Conservation (phyloP, 1,140 invertebrate species). For the Fopius arisanus region DNA sequence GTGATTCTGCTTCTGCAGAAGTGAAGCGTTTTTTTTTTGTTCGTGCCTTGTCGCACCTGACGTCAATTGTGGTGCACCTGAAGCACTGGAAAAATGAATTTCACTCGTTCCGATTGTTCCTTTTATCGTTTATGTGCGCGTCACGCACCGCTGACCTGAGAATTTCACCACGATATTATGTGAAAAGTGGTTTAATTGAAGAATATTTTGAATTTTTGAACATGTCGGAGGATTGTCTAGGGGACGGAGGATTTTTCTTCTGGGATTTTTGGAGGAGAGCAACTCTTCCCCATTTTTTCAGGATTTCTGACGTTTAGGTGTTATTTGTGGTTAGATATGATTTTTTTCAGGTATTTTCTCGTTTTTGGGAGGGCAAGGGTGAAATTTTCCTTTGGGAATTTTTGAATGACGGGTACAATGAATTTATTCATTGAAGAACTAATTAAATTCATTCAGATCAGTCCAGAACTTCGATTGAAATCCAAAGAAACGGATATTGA, state of each 20-base stretch:
- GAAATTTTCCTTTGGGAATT: too few species aligned
- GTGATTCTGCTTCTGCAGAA: background rate
- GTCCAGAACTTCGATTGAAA: too few species aligned
- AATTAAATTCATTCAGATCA: too few species aligned
- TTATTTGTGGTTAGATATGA: too few species aligned
- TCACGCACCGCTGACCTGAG: constrained; percentile 15
- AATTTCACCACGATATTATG: constrained; percentile 19
- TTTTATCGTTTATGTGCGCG: constrained; percentile 10
- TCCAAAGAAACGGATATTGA: too few species aligned
- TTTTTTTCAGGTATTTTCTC: too few species aligned
- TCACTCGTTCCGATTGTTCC: background rate
- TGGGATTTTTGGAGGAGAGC: too few species aligned
- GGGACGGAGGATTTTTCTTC: background rate
- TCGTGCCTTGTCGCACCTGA: background rate
- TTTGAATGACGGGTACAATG: too few species aligned
- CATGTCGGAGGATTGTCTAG: background rate
- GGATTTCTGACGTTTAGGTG: too few species aligned
- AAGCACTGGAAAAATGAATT: background rate
- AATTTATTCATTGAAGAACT: too few species aligned
- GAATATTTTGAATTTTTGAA: background rate
- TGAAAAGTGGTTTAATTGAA: background rate
- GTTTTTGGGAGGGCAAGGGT: too few species aligned
- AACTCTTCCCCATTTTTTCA: too few species aligned
- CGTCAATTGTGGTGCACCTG: background rate
- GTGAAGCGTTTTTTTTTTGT: background rate